Evolutionary conservation across 2,888 invertebrate species (phyloP).

Genomic region (Halocaridina rubra): DNA sequence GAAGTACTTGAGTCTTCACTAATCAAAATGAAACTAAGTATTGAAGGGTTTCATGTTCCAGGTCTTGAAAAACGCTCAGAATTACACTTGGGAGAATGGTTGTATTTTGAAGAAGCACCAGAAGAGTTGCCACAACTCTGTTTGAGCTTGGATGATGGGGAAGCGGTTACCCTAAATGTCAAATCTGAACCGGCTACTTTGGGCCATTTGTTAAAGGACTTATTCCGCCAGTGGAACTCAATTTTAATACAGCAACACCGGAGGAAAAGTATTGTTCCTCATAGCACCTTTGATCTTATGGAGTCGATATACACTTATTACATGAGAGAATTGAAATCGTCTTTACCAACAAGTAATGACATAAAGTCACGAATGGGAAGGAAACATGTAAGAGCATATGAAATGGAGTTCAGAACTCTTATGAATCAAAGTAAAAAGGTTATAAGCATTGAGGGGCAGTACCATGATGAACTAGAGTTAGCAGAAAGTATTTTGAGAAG

Average conservation of each 20-base stretch:
- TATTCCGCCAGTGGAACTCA: constrained; percentile 51
- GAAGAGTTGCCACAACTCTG: constrained; percentile 1
- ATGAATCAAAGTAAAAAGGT: constrained; percentile 46
- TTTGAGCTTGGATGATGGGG: constrained; percentile 10
- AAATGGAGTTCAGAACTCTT: constrained; percentile 17
- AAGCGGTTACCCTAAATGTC: not conserved
- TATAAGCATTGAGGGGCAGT: constrained; percentile 34
- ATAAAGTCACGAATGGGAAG: not conserved
- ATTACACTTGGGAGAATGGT: constrained; percentile 37
- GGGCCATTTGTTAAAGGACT: not conserved
- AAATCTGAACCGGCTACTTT: not conserved
- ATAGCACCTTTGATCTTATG: constrained; percentile 48
- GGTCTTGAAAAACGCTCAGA: not conserved
- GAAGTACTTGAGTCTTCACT: not conserved
- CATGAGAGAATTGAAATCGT: not conserved
- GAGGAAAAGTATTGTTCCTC: constrained; percentile 28
- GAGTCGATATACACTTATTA: constrained; percentile 13
- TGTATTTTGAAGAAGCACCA: constrained; percentile 33
- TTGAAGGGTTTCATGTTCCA: constrained; percentile 29
- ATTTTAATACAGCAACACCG: constrained; percentile 45
- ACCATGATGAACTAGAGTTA: constrained; percentile 35
- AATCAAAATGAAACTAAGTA: constrained; percentile 11
- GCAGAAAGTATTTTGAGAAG: constrained; percentile 47
- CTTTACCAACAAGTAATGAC: no score
- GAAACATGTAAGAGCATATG: not conserved